These are phyloP conservation scores for Lophotis ruficrista DNA, from an alignment of 2,113 vertebrate species.

Conservation along the genomic window DNA sequence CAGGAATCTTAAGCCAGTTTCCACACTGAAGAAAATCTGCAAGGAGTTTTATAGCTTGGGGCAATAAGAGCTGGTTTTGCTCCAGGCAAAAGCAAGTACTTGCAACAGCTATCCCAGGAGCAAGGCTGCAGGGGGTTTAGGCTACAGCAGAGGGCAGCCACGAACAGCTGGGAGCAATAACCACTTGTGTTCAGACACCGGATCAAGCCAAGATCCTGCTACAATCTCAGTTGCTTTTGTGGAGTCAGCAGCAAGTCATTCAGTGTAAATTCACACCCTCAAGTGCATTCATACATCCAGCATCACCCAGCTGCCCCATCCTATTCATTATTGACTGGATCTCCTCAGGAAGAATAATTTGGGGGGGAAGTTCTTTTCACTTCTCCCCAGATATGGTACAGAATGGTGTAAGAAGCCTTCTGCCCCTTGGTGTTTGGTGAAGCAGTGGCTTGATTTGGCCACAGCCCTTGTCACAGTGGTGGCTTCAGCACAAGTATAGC, in stretches of 20 bases:
- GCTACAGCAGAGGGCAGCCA: not conserved
- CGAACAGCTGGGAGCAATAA: not conserved
- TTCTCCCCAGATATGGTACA: not conserved
- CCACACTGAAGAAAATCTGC: not conserved
- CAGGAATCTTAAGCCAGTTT: not conserved
- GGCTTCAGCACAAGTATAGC: not conserved
- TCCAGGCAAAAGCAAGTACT: not conserved
- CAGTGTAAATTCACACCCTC: not conserved
- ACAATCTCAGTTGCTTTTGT: not conserved
- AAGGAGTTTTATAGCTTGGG: not conserved
- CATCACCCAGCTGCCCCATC: not conserved
- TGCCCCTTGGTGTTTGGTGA: not conserved
- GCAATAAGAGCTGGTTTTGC: not conserved
- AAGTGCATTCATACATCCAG: not conserved
- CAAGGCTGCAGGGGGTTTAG: not conserved
- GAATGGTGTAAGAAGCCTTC: not conserved
- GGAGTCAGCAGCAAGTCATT: not conserved
- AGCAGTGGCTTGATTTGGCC: not conserved
- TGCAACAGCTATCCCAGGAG: not conserved
- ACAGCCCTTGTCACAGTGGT: not conserved
- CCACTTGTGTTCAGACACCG: not conserved
- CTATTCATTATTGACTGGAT: not conserved
- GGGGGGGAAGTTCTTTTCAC: not conserved
- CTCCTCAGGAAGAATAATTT: not conserved
- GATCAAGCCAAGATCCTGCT: not conserved